phyloP scores from a whole-genome alignment of 92 coral and sea anemone genomes.

The Parazoanthus swiftii region DNA sequence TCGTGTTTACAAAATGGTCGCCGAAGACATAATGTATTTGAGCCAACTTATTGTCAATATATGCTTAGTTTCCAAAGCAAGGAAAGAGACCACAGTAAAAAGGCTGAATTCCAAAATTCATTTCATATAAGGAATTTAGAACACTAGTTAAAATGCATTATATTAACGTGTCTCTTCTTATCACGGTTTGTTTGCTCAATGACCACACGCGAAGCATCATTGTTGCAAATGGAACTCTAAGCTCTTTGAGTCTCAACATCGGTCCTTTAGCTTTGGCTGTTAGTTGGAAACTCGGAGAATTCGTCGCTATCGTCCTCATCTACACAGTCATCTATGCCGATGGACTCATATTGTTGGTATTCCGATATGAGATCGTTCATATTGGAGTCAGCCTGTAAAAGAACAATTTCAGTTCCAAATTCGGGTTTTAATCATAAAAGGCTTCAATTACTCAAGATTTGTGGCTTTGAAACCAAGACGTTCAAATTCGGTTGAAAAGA shows the following conservation, averaged over 20 bases:
- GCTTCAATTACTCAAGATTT: neutral
- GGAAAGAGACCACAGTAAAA: no score
- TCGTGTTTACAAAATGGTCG: no score
- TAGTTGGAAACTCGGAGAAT: slow-evolving; percentile 43
- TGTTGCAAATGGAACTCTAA: neutral
- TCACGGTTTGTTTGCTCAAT: no score
- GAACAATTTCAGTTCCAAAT: neutral
- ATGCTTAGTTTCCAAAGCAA: no score
- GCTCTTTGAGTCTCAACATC: neutral
- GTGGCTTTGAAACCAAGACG: neutral
- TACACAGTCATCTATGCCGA: slow-evolving; percentile 64
- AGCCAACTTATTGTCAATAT: no score
- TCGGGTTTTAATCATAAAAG: no score
- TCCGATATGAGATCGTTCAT: slow-evolving; percentile 92
- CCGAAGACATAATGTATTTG: no score
- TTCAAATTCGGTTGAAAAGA: neutral
- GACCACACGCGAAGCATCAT: neutral
- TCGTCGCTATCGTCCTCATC: slow-evolving; percentile 77
- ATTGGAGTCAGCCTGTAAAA: slow-evolving; percentile 93
- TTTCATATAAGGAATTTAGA: no score
- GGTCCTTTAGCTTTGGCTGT: neutral
- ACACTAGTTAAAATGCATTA: no score
- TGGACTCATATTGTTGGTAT: slow-evolving; percentile 92
- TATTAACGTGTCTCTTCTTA: no score
- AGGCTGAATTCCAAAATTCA: no score